A percentile compares a stretch with the other conserved stretches of the same genome.
These are phyloP conservation scores for Drosophila sordidapex DNA, from an alignment of 2,888 invertebrate genomes.

Conservation along the genomic window DNA sequence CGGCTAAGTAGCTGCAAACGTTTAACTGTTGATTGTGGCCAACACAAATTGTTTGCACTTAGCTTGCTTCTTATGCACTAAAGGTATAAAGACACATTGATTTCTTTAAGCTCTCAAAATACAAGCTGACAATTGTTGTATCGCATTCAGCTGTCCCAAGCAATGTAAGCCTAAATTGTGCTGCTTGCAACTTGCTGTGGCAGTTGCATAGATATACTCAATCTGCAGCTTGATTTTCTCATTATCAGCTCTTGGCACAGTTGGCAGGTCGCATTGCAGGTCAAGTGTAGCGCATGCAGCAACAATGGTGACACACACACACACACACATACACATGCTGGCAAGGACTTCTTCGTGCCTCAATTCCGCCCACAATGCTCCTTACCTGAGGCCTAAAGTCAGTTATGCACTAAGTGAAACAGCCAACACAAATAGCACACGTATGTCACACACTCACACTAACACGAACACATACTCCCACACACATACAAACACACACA, in stretches of 20 bases:
- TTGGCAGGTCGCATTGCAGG: constrained; percentile 52
- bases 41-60: constrained; percentile 49
- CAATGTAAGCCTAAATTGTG: constrained; percentile 37
- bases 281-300: constrained; percentile 68
- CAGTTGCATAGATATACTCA: constrained; percentile 6
- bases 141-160: background rate
- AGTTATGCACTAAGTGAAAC: constrained; percentile 73
- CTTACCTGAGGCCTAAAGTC: constrained; percentile 62
- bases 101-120: constrained; percentile 1
- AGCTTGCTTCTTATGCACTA: constrained; percentile 1
- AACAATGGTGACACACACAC: constrained; percentile 48
- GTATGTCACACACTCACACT: constrained; percentile 49
- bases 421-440: constrained; percentile 73
- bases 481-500: constrained; percentile 14
- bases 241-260: constrained; percentile 35
- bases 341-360: constrained; percentile 10
- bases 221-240: constrained; percentile 49
- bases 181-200: constrained; percentile 1
- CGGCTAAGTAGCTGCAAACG: constrained; percentile 68
- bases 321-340: background rate
- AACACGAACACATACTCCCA: constrained; percentile 7
- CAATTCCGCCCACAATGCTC: background rate
- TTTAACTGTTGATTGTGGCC: constrained; percentile 67
- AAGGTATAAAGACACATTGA: background rate
- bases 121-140: constrained; percentile 23